A percentile compares a stretch with the other conserved stretches of the same genome.
Conservation (phyloP, 1,140 invertebrate genomes). For the Diploscapter pachys region DNA sequence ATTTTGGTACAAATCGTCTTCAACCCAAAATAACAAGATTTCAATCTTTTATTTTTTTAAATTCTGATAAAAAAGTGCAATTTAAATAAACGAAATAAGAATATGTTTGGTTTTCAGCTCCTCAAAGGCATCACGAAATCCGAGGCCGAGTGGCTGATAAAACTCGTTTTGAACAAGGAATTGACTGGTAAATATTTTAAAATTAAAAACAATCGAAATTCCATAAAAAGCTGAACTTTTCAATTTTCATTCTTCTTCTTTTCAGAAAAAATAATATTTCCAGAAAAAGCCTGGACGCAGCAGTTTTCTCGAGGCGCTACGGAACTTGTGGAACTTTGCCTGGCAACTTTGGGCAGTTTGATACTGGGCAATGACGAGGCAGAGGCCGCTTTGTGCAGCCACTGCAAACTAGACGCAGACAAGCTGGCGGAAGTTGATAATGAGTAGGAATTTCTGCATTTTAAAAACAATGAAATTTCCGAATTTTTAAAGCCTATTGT, state of each 20-base stretch:
- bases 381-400: slow-evolving; percentile 18
- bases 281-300: slow-evolving; percentile 3
- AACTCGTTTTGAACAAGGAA: background rate
- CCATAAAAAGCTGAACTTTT: slow-evolving; percentile 14
- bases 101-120: too few species aligned
- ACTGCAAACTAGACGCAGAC: background rate
- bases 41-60: too few species aligned
- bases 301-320: slow-evolving; percentile 11
- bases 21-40: too few species aligned
- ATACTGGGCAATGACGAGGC: slow-evolving; percentile 20
- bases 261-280: slow-evolving; percentile 12
- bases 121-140: too few species aligned
- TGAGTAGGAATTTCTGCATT: background rate
- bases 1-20: too few species aligned
- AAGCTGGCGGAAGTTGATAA: background rate
- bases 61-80: too few species aligned
- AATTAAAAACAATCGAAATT: slow-evolving; percentile 19
- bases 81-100: too few species aligned
- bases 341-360: slow-evolving; percentile 18
- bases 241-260: slow-evolving; percentile 14
- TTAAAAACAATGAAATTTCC: too few species aligned
- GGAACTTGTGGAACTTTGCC: slow-evolving; percentile 3
- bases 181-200: background rate
- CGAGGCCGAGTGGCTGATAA: slow-evolving; percentile 8
- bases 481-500: background rate